Conservation (phyloP, 2,888 invertebrate genomes). For the Zhuqinia jingwanae region DNA sequence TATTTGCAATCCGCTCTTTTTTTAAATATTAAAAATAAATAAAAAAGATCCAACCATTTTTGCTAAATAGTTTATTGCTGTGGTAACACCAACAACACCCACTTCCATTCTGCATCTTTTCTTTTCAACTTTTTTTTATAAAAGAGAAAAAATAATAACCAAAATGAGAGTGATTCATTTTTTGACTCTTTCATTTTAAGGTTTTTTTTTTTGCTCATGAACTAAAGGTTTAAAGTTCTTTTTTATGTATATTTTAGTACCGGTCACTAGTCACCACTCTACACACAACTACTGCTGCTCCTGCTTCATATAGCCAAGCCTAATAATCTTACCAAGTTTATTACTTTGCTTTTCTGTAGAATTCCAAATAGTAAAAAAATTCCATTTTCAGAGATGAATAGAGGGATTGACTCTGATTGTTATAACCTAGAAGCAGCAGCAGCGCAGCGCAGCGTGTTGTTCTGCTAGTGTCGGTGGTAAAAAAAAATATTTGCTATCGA, state of each 20-base stretch:
- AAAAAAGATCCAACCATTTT: neutral
- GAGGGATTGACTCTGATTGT: too few species aligned
- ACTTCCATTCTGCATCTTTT: slow-evolving; percentile 19
- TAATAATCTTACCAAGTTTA: slow-evolving; percentile 12
- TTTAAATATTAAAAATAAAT: neutral
- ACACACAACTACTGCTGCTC: too few species aligned
- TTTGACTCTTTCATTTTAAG: too few species aligned
- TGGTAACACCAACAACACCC: slow-evolving; percentile 18
- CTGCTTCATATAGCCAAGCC: too few species aligned
- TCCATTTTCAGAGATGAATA: too few species aligned
- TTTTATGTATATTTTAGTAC: neutral
- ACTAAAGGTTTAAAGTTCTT: too few species aligned
- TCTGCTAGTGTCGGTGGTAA: neutral
- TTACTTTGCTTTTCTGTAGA: too few species aligned
- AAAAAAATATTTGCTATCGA: neutral
- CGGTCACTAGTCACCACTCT: too few species aligned
- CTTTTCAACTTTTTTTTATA: slow-evolving; percentile 8
- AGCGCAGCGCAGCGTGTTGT: neutral
- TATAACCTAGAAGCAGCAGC: neutral
- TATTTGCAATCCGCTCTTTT: neutral
- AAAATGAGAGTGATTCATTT: slow-evolving; percentile 25
- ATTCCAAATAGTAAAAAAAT: too few species aligned
- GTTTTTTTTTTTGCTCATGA: too few species aligned
- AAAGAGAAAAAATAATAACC: slow-evolving; percentile 20
- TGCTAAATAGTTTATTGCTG: neutral